phyloP scores from a whole-genome alignment of 2,888 invertebrate genomes.

The Agapostemon virescens region DNA sequence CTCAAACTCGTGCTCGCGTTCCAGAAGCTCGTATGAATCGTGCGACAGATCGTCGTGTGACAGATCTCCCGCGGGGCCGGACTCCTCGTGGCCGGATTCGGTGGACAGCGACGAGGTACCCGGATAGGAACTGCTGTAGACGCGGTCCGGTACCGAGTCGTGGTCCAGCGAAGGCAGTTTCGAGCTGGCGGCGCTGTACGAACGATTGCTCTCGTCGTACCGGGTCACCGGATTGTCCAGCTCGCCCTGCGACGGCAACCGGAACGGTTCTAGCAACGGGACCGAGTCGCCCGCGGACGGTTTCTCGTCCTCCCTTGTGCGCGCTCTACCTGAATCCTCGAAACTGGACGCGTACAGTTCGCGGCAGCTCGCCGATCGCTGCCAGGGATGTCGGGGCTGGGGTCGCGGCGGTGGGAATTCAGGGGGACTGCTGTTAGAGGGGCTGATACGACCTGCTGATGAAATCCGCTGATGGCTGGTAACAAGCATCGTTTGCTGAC shows the following conservation, averaged over 20 bases:
- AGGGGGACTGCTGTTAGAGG: slow-evolving; percentile 80
- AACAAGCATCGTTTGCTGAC: slow-evolving; percentile 66
- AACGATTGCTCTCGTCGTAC: slow-evolving; percentile 86
- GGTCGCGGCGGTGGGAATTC: slow-evolving; percentile 80
- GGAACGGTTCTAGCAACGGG: slow-evolving; percentile 70
- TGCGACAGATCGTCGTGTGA: slow-evolving; percentile 94
- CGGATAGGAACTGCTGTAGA: slow-evolving; percentile 93
- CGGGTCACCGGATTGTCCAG: slow-evolving; percentile 87
- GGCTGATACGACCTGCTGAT: slow-evolving; percentile 81
- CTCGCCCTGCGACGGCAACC: slow-evolving; percentile 80
- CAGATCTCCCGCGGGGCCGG: slow-evolving; percentile 84
- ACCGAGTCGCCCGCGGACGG: slow-evolving; percentile 55
- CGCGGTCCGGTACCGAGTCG: slow-evolving; percentile 86
- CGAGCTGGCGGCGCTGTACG: slow-evolving; percentile 85
- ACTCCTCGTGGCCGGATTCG: slow-evolving; percentile 84
- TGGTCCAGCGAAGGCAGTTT: slow-evolving; percentile 85
- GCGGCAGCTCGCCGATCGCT: slow-evolving; percentile 91
- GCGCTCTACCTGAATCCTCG: slow-evolving; percentile 86
- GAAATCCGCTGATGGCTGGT: slow-evolving; percentile 77
- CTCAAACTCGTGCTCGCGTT: slow-evolving; percentile 83
- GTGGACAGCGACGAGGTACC: slow-evolving; percentile 87
- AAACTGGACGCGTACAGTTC: slow-evolving; percentile 90
- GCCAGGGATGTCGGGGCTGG: slow-evolving; percentile 83
- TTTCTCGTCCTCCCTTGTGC: slow-evolving; percentile 78
- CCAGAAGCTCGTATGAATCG: slow-evolving; percentile 92